Percentiles rank a stretch among this genome's conserved stretches.
phyloP scores from a whole-genome alignment of 1,140 invertebrate species.

The Teleopsis dalmanni region DNA sequence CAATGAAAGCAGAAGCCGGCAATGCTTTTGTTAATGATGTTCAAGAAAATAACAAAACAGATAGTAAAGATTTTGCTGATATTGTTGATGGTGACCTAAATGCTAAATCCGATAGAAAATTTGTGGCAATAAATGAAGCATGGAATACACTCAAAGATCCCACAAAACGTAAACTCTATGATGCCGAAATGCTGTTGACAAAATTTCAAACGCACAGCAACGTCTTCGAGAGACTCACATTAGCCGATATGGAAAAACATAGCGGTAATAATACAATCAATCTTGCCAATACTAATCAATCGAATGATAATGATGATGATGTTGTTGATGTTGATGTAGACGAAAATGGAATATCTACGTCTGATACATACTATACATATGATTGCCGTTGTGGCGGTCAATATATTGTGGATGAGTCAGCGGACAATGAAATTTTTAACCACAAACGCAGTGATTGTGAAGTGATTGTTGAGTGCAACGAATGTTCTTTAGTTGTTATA shows the following conservation, averaged over 20 bases:
- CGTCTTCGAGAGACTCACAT: conserved; percentile 28
- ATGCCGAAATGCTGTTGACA: conserved; percentile 37
- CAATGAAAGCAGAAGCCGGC: conserved; percentile 11
- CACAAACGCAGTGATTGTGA: conserved; percentile 17
- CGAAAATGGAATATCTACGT: conserved; percentile 1
- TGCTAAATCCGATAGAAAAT: conserved; percentile 16
- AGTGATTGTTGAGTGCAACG: conserved; percentile 41
- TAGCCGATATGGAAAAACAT: conserved; percentile 25
- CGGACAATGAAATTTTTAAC: conserved; percentile 18
- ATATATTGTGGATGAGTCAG: conserved; percentile 31
- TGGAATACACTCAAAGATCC: conserved; percentile 43
- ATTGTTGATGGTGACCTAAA: conserved; percentile 22
- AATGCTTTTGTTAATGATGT: conserved; percentile 4
- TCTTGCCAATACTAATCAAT: conserved; percentile 2
- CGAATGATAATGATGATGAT: conserved; percentile 2
- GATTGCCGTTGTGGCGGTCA: conserved; percentile 40
- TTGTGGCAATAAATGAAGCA: conserved; percentile 36
- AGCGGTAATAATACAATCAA: no score
- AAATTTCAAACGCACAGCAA: conserved; percentile 37
- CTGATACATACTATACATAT: conserved; percentile 23
- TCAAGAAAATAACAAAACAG: background rate
- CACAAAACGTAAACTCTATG: conserved; percentile 34
- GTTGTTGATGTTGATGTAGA: conserved; percentile 5
- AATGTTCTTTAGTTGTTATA: conserved; percentile 41
- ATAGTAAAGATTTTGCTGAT: no score